phyloP scores from a whole-genome alignment of 30 jellyfish, hydroid and myxozoan species.

The Phacellophora camtschatica region DNA sequence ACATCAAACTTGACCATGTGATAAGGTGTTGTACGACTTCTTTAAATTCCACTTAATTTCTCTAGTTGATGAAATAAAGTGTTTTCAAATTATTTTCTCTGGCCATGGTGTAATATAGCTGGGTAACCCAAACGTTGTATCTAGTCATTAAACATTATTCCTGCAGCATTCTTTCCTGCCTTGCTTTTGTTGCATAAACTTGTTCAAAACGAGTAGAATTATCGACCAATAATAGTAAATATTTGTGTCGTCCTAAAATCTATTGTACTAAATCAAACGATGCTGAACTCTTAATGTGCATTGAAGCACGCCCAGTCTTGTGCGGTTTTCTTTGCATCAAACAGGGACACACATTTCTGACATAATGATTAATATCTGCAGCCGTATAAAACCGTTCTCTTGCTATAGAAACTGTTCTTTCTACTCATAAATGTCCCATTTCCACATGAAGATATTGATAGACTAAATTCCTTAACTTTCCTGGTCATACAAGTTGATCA shows the following conservation, averaged over 20 bases:
- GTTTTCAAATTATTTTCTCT: slow-evolving; percentile 61
- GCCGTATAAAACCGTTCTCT: slow-evolving; percentile 57
- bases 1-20: background rate
- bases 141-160: slow-evolving; percentile 35
- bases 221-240: slow-evolving; percentile 1
- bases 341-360: slow-evolving; percentile 36
- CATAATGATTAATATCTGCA: slow-evolving; percentile 38
- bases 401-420: slow-evolving; percentile 23
- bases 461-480: slow-evolving; percentile 2
- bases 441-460: slow-evolving; percentile 36
- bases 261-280: slow-evolving; percentile 9
- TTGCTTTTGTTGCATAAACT: slow-evolving; percentile 25
- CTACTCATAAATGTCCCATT: slow-evolving; percentile 46
- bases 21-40: slow-evolving; percentile 31
- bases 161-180: slow-evolving; percentile 53
- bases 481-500: slow-evolving; percentile 29
- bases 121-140: slow-evolving; percentile 59
- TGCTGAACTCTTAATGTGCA: slow-evolving; percentile 24
- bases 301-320: slow-evolving; percentile 12
- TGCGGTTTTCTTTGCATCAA: slow-evolving; percentile 36
- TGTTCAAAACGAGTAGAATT: slow-evolving; percentile 50
- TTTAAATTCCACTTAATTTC: background rate
- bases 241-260: background rate
- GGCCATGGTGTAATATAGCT: slow-evolving; percentile 44
- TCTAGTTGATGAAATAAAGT: slow-evolving; percentile 16